These are phyloP conservation scores for Hylaeus volcanicus DNA, from an alignment of 1,140 invertebrate species.

Conservation along the genomic window DNA sequence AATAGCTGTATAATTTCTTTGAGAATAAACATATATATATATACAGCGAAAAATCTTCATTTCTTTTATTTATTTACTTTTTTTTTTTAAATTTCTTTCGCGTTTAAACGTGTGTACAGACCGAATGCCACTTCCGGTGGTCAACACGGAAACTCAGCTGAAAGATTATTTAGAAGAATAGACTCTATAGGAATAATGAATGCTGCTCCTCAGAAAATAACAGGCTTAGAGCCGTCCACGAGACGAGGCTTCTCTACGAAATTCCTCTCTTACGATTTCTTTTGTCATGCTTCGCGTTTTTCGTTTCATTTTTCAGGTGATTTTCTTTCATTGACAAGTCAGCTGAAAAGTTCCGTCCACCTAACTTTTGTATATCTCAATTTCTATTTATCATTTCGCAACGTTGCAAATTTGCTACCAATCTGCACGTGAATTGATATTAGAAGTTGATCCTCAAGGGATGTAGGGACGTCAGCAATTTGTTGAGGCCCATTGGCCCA, in stretches of 20 bases:
- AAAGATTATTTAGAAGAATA: conserved; percentile 50
- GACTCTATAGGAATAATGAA: conserved; percentile 51
- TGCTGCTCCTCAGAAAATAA: conserved; percentile 44
- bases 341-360: no score
- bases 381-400: no score
- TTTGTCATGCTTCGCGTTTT: not conserved
- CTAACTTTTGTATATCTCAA: no score
- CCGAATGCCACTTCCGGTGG: conserved; percentile 17
- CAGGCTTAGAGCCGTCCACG: conserved; percentile 41
- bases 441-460: no score
- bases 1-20: conserved; percentile 41
- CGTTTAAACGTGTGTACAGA: not conserved
- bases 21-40: conserved; percentile 52
- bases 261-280: not conserved
- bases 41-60: conserved; percentile 45
- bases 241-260: conserved; percentile 32
- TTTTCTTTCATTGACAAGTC: not conserved
- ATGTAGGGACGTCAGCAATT: no score
- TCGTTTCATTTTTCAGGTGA: not conserved
- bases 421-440: no score
- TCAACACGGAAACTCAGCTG: conserved; percentile 38
- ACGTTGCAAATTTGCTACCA: no score
- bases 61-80: not conserved
- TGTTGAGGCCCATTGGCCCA: no score
- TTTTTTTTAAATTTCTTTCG: not conserved